Conservation (phyloP, 2,113 vertebrate genomes). For the Zosterops lateralis region DNA sequence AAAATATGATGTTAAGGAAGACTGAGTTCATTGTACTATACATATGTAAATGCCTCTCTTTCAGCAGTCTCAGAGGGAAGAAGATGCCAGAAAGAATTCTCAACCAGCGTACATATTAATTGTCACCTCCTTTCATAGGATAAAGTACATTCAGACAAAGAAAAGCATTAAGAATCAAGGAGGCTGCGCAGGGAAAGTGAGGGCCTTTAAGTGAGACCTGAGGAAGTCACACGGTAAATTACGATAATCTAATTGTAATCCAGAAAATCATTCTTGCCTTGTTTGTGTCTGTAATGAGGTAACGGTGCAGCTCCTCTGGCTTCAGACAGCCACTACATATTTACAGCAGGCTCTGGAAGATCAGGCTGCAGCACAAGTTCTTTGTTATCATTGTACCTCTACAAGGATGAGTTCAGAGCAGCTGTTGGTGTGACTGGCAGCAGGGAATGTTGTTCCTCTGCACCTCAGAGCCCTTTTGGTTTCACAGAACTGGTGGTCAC, state of each 20-base stretch:
- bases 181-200: background rate
- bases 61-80: constrained; percentile 36
- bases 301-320: background rate
- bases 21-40: constrained; percentile 62
- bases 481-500: background rate
- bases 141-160: constrained; percentile 11
- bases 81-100: constrained; percentile 52
- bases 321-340: background rate
- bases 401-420: background rate
- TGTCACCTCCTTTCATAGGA: constrained; percentile 36
- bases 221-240: background rate
- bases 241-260: background rate
- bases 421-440: background rate
- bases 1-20: constrained; percentile 62
- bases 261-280: constrained; percentile 11
- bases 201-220: constrained; percentile 8
- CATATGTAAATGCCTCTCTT: constrained; percentile 65
- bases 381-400: background rate
- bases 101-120: constrained; percentile 20
- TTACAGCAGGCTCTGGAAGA: background rate
- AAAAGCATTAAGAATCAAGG: background rate
- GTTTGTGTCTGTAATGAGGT: constrained; percentile 7
- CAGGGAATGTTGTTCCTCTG: background rate
- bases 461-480: background rate
- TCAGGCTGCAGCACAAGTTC: background rate